Conservation (phyloP, 2,888 invertebrate species). For the Neuroscelio doddi region DNA sequence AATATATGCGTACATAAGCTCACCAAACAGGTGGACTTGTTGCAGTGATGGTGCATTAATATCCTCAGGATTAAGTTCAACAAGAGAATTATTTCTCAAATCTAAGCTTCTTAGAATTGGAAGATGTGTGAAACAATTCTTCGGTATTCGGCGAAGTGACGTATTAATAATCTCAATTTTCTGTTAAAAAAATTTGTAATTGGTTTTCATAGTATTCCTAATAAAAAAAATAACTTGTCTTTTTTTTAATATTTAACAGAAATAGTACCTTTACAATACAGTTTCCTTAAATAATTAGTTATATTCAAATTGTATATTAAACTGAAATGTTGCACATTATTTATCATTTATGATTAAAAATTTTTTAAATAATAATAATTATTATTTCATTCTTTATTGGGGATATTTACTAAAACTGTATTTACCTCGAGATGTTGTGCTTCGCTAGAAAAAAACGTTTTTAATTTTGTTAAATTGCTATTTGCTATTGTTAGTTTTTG, state of each 20-base stretch:
- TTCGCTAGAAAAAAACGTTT: conserved; percentile 52
- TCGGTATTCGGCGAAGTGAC: conserved; percentile 58
- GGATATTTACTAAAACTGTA: conserved; percentile 1
- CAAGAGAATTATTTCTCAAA: conserved; percentile 74
- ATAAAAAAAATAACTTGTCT: no score
- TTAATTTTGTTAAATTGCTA: conserved; percentile 58
- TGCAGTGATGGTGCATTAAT: conserved; percentile 69
- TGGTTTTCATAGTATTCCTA: no score
- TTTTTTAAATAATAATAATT: no score
- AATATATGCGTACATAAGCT: conserved; percentile 49
- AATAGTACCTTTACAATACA: no score
- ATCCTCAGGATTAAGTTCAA: conserved; percentile 71
- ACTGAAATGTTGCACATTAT: no score
- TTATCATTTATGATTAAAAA: no score
- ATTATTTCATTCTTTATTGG: no score
- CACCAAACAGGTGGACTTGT: conserved; percentile 74
- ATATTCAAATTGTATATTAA: no score
- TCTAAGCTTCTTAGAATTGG: conserved; percentile 73
- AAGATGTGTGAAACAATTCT: conserved; percentile 70
- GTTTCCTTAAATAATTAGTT: no score
- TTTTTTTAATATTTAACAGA: no score
- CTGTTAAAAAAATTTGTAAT: conserved; percentile 55
- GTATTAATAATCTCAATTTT: conserved; percentile 67
- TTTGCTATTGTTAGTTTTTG: conserved; percentile 55
- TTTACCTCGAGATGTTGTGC: conserved; percentile 59